Percentiles rank a stretch among this genome's conserved stretches.
Conservation (phyloP, 37 sponge, comb jelly and placozoan genomes). For the Oscarella lobularis region DNA sequence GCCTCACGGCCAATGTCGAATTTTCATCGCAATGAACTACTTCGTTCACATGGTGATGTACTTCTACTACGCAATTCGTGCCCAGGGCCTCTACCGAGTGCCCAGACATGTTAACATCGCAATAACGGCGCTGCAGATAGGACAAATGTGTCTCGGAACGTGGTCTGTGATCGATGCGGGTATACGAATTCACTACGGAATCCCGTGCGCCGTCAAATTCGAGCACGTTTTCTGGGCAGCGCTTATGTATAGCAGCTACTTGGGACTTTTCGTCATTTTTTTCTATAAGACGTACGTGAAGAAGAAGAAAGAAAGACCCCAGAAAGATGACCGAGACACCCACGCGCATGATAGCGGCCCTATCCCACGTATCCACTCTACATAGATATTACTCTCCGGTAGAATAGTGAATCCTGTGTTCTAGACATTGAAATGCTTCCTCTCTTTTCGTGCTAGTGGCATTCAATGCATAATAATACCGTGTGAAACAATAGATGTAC, state of each 20-base stretch:
- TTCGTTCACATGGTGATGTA: conserved; percentile 86
- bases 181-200: conserved; percentile 13
- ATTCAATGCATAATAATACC: too few species aligned
- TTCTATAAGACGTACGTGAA: conserved; percentile 72
- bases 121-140: conserved; percentile 68
- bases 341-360: too few species aligned
- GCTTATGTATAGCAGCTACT: conserved; percentile 59
- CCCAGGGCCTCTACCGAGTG: conserved; percentile 42
- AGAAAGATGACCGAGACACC: too few species aligned
- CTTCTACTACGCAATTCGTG: conserved; percentile 79
- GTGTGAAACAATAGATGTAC: too few species aligned
- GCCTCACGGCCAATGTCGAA: conserved; percentile 31
- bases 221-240: conserved; percentile 24
- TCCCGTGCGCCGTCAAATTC: conserved; percentile 27
- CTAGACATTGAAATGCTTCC: too few species aligned
- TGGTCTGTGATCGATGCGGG: conserved; percentile 22
- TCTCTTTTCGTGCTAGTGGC: too few species aligned
- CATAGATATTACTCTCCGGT: too few species aligned
- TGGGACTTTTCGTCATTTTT: conserved; percentile 65
- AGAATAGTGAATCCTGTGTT: too few species aligned
- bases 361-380: too few species aligned
- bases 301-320: conserved; percentile 12
- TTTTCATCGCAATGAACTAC: conserved; percentile 61
- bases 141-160: conserved; percentile 73
- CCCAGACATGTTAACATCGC: conserved; percentile 43